Conservation (phyloP, 2,888 invertebrate genomes). For the Girardia tigrina region DNA sequence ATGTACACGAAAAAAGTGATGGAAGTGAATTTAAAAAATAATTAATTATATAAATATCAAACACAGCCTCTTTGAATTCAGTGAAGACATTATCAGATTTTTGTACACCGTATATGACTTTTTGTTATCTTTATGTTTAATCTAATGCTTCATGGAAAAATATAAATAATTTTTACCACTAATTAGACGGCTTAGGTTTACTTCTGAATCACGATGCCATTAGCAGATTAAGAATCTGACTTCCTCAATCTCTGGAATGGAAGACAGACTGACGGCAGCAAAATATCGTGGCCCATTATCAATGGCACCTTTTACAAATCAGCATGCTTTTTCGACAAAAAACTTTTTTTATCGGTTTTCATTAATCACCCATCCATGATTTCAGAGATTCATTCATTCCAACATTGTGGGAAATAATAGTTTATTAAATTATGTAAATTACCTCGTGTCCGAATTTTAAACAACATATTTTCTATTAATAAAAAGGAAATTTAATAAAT, state of each 20-base stretch:
- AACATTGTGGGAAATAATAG: too few species aligned
- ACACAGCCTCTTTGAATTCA: neutral
- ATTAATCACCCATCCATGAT: too few species aligned
- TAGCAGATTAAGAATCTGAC: slow-evolving; percentile 14
- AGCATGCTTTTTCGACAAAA: too few species aligned
- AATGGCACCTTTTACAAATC: neutral
- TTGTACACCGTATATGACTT: neutral
- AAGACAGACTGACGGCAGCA: neutral
- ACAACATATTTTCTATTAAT: too few species aligned
- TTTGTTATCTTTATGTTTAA: slow-evolving; percentile 17
- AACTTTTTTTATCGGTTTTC: too few species aligned
- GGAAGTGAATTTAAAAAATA: neutral
- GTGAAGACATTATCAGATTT: slow-evolving; percentile 12
- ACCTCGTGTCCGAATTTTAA: too few species aligned
- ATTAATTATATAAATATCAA: slow-evolving; percentile 20
- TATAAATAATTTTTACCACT: neutral
- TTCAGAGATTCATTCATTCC: too few species aligned
- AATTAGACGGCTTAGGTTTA: slow-evolving; percentile 5
- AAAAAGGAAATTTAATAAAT: too few species aligned
- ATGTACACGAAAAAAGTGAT: neutral
- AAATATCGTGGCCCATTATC: neutral
- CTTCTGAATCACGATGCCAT: slow-evolving; percentile 10
- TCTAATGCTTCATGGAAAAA: neutral
- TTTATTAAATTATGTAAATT: too few species aligned
- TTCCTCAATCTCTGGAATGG: neutral